phyloP scores from a whole-genome alignment of 2,797 vertebrate genomes.

The Ibycter americanus region DNA sequence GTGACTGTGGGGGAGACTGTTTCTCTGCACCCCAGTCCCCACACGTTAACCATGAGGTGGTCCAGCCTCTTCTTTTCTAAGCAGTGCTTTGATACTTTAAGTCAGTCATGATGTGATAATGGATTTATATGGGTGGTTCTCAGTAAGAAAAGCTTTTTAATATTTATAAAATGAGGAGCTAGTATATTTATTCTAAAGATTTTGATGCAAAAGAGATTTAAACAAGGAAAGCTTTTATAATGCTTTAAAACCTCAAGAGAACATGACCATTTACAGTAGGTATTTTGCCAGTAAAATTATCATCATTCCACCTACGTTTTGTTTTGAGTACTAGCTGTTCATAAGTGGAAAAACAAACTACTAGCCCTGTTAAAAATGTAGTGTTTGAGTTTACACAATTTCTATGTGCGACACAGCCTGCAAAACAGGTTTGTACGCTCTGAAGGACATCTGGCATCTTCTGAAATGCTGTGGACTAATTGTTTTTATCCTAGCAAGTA shows the following conservation, averaged over 20 bases:
- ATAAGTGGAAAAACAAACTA: slow-evolving; percentile 17
- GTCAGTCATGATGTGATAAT: neutral
- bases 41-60: neutral
- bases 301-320: neutral
- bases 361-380: neutral
- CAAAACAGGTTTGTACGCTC: slow-evolving; percentile 53
- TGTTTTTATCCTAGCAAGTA: neutral
- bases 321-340: slow-evolving; percentile 18
- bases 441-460: neutral
- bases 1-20: neutral
- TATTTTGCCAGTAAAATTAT: neutral
- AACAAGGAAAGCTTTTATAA: neutral
- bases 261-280: neutral
- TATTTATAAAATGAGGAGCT: neutral
- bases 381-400: slow-evolving; percentile 15
- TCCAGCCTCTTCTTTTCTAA: neutral
- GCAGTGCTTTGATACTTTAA: neutral
- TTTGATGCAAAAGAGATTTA: neutral
- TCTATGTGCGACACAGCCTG: neutral
- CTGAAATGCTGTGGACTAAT: neutral
- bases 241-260: neutral
- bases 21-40: neutral
- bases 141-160: neutral
- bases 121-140: neutral
- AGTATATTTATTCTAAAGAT: neutral